A percentile compares a stretch with the other conserved stretches of the same genome.
Conservation (phyloP, 2,113 vertebrate species). For the Equus quagga region DNA sequence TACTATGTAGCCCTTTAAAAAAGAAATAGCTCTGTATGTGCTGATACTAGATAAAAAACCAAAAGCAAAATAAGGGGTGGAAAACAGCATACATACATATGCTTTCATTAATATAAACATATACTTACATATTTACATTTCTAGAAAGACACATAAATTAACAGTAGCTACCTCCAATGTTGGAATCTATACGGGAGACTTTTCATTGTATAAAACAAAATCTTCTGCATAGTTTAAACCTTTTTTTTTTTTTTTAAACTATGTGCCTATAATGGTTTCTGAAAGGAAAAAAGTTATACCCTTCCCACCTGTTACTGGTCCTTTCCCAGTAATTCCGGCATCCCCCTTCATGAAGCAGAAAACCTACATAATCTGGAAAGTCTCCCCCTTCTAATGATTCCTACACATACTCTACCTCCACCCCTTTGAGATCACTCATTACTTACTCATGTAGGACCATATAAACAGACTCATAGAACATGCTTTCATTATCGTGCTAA, state of each 20-base stretch:
- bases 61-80: background rate
- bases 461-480: background rate
- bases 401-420: background rate
- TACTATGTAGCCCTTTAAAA: background rate
- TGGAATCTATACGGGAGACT: background rate
- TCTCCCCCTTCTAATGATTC: background rate
- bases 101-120: background rate
- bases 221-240: background rate
- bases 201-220: background rate
- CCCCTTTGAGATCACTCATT: slow-evolving; percentile 11
- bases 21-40: background rate
- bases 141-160: background rate
- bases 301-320: background rate
- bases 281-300: background rate
- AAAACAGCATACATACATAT: background rate
- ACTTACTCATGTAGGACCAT: background rate
- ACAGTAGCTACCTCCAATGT: background rate
- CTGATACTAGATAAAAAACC: background rate
- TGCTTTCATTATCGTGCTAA: slow-evolving; percentile 27
- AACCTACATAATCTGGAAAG: slow-evolving; percentile 22
- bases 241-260: background rate
- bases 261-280: background rate
- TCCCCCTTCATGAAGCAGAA: background rate
- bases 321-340: background rate
- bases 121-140: slow-evolving; percentile 34